Evolutionary conservation across 2,113 vertebrate genomes (phyloP), one percentile per base, ranked within the genome.

Genomic region (Mirounga angustirostris): DNA sequence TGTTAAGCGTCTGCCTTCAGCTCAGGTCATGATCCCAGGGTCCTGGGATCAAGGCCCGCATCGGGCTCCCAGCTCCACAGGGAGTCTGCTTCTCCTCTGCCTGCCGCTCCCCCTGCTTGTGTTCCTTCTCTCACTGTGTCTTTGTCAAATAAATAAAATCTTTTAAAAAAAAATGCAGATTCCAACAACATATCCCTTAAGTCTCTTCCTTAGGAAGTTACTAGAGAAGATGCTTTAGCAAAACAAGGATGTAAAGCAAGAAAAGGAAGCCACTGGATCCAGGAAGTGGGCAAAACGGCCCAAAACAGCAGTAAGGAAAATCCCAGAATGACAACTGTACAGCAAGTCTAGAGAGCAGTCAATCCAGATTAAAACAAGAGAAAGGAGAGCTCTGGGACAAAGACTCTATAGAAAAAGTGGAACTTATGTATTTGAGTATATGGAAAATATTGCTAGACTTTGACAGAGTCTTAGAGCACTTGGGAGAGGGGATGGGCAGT

Each of bases 401-500:
- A 91, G 33, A 81, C 15, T 52, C 76, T 33, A 59, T 18, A 91
- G 67, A 82, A 92, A 93, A 79, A 69, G 5, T 80, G 4, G 28
- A 91, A 95, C 8, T 73, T 87, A 63, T 1, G 0, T 86, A 58
- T 91, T 69, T 84, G 36, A 33, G 2, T 59, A 83, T 83, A 88
- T 52, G 26, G 81, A 65, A 97, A 95, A 76, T 83, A 58, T 71
- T 85, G n/a, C 83, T 86, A 96, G 59, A n/a, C 4, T 96, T 87
- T 76, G 67, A 85, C 18, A 95, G 46, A 83, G 67, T 81, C n/a
- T 65, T 79, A 69, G 63, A 87, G 52, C 14, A 89, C 36, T 40
- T 89, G 36, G 36, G 16, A 33, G 43, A 46, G 36, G 24, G 26
- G 52, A 69, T 40, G 16, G 18, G 40, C 84, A 85, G 50, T 10